A percentile compares a stretch with the other conserved stretches of the same genome.
Evolutionary conservation across 2,113 vertebrate species (phyloP).

Genomic region (Limanda limanda): DNA sequence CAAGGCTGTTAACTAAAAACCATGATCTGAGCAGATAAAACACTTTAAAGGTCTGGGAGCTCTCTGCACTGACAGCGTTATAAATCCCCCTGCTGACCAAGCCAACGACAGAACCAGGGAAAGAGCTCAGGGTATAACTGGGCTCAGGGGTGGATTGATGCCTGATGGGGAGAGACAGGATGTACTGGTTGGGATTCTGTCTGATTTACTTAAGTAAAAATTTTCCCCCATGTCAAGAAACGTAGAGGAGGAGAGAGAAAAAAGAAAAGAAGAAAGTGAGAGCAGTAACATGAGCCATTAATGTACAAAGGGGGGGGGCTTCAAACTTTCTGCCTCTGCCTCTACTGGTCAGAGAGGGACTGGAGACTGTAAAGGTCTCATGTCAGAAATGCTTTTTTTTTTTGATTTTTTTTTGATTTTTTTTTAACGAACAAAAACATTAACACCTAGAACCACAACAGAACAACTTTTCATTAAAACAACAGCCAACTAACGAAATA

Average conservation of each 20-base stretch:
- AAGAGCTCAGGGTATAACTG: slow-evolving; percentile 12
- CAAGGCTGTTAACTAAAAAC: slow-evolving; percentile 17
- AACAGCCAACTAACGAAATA: slow-evolving; percentile 74
- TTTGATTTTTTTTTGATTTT: slow-evolving; percentile 31
- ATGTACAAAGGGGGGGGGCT: slow-evolving; percentile 70
- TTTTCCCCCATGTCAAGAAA: slow-evolving; percentile 26
- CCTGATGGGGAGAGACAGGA: slow-evolving; percentile 37
- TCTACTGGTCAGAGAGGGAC: slow-evolving; percentile 43
- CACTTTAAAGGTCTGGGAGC: slow-evolving; percentile 24
- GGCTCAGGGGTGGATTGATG: slow-evolving; percentile 4
- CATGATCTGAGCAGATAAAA: slow-evolving; percentile 28
- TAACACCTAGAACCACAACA: slow-evolving; percentile 78
- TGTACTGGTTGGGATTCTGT: slow-evolving; percentile 44
- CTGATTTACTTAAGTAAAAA: slow-evolving; percentile 57
- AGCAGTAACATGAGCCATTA: slow-evolving; percentile 77
- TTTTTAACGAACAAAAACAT: slow-evolving; percentile 62
- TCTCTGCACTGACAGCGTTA: slow-evolving; percentile 28
- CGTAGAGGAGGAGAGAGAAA: not conserved
- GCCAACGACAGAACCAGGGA: slow-evolving; percentile 8
- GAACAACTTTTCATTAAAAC: slow-evolving; percentile 74
- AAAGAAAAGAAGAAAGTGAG: slow-evolving; percentile 39
- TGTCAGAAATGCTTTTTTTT: slow-evolving; percentile 67
- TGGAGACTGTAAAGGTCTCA: slow-evolving; percentile 57
- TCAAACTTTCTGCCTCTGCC: slow-evolving; percentile 56
- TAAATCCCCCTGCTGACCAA: slow-evolving; percentile 43